Percentiles rank a stretch among this genome's conserved stretches.
phyloP scores from a whole-genome alignment of 1,140 invertebrate species.

The Halesus radiatus region DNA sequence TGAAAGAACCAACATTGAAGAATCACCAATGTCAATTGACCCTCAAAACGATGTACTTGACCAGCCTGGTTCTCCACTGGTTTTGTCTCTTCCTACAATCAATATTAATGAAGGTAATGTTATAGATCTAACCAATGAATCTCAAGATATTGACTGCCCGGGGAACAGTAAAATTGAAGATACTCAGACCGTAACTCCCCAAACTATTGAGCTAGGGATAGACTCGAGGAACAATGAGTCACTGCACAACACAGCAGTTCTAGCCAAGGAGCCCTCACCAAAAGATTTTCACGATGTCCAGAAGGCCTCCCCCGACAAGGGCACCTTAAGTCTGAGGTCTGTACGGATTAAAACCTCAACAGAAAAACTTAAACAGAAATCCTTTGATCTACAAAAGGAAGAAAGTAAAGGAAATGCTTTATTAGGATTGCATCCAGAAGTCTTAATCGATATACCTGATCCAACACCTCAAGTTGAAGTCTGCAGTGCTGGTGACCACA shows the following conservation, averaged over 20 bases:
- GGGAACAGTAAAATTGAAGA: neutral
- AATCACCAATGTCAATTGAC: neutral
- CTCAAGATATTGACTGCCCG: neutral
- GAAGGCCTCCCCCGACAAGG: slow-evolving; percentile 36
- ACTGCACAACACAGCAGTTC: neutral
- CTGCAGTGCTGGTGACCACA: neutral
- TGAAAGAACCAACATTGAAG: slow-evolving; percentile 41
- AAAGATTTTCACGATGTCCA: slow-evolving; percentile 8
- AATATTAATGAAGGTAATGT: slow-evolving; percentile 13
- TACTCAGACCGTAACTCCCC: neutral
- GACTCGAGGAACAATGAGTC: neutral
- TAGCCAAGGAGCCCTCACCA: neutral
- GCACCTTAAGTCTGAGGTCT: slow-evolving; percentile 44
- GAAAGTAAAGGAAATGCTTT: neutral
- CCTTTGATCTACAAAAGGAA: slow-evolving; percentile 2
- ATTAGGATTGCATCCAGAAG: neutral
- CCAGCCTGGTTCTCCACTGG: neutral
- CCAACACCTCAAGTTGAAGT: neutral
- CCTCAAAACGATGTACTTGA: neutral
- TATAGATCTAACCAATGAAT: slow-evolving; percentile 41
- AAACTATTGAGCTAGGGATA: neutral
- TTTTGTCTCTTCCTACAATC: neutral
- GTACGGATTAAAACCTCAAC: slow-evolving; percentile 45
- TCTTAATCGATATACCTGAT: neutral
- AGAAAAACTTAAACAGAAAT: slow-evolving; percentile 37